Conservation (phyloP, 1,140 invertebrate genomes). For the Bombus waltoni region DNA sequence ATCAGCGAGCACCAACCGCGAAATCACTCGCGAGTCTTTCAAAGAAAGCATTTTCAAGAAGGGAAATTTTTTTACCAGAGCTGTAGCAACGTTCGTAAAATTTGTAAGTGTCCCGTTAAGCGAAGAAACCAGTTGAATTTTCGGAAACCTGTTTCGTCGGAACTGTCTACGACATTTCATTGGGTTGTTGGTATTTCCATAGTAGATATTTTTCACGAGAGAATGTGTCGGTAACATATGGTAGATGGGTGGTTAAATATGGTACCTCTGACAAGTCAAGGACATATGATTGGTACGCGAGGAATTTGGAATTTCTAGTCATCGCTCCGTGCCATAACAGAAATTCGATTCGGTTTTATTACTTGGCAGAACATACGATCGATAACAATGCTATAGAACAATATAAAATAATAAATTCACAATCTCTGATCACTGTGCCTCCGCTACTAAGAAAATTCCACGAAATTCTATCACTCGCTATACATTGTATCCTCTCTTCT, state of each 20-base stretch:
- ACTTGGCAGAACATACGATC: neutral
- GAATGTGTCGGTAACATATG: neutral
- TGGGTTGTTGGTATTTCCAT: neutral
- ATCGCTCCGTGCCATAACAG: neutral
- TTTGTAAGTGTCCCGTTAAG: neutral
- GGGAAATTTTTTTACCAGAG: neutral
- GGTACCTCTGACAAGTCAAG: neutral
- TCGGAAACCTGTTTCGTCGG: neutral
- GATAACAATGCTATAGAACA: too few species aligned
- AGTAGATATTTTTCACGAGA: neutral
- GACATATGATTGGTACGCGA: neutral
- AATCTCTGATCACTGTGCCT: too few species aligned
- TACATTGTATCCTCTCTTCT: too few species aligned
- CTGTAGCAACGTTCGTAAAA: neutral
- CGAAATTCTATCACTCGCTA: too few species aligned
- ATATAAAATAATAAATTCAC: too few species aligned
- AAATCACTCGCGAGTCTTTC: neutral
- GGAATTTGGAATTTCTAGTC: neutral
- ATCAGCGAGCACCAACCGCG: neutral
- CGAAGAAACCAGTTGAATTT: neutral
- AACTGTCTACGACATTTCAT: neutral
- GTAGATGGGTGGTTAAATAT: neutral
- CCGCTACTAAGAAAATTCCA: too few species aligned
- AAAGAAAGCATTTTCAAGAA: neutral
- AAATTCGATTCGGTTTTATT: neutral